These are phyloP conservation scores for Leptopilina clavipes DNA, from an alignment of 1,140 invertebrate species.

Conservation along the genomic window DNA sequence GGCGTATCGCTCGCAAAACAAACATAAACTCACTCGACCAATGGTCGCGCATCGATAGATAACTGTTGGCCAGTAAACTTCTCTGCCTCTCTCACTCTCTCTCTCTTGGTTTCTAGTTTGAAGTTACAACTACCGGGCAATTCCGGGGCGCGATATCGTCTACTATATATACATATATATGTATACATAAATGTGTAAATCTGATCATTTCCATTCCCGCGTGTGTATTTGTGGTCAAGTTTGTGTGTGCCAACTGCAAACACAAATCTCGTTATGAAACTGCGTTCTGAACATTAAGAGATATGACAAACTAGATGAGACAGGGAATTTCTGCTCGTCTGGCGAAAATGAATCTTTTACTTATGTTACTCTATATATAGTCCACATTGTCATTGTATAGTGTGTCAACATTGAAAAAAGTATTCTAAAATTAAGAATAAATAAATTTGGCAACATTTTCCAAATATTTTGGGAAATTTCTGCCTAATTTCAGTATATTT, in stretches of 20 bases:
- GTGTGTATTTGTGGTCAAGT: constrained; percentile 9
- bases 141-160: constrained; percentile 57
- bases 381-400: not conserved
- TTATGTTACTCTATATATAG: not conserved
- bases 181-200: constrained; percentile 40
- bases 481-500: too few relatives aligned
- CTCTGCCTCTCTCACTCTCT: constrained; percentile 49
- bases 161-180: not conserved
- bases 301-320: constrained; percentile 29
- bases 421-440: too few relatives aligned
- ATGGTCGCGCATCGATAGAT: constrained; percentile 61
- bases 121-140: constrained; percentile 57
- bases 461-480: too few relatives aligned
- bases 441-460: not conserved
- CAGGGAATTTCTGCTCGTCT: constrained; percentile 6
- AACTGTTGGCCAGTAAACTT: constrained; percentile 59
- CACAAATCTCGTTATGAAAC: constrained; percentile 22
- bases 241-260: not conserved
- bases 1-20: constrained; percentile 64
- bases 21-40: constrained; percentile 63
- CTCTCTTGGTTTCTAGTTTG: constrained; percentile 48
- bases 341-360: not conserved
- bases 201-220: not conserved
- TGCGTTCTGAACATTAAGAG: not conserved
- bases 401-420: too few relatives aligned